These are phyloP conservation scores for Subanguina moxae DNA, from an alignment of 1,140 invertebrate genomes.

Conservation along the genomic window DNA sequence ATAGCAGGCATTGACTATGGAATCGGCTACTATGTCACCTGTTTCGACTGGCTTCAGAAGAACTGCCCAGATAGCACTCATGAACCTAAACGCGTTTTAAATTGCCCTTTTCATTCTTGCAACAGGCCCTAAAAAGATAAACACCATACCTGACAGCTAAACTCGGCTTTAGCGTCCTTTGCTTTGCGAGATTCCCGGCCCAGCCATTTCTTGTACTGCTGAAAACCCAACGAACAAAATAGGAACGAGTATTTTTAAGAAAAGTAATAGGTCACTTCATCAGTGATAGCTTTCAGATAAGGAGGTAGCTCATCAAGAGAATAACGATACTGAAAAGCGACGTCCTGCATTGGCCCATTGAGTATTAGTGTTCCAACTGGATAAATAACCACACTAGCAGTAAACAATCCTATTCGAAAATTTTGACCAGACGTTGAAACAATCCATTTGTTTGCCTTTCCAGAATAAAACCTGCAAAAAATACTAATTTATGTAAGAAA, in stretches of 20 bases:
- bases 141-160: constrained; percentile 6
- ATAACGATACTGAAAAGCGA: constrained; percentile 13
- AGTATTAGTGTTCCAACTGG: constrained; percentile 11
- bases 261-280: not conserved
- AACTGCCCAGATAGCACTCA: no score
- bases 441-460: constrained; percentile 17
- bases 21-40: no score
- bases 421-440: not conserved
- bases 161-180: constrained; percentile 8
- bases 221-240: not conserved
- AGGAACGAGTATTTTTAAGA: not conserved
- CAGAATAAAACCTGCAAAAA: not conserved
- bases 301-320: constrained; percentile 11
- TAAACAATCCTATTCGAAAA: constrained; percentile 11
- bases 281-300: not conserved
- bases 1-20: no score
- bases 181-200: not conserved
- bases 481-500: no score
- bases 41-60: no score
- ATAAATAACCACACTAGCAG: constrained; percentile 5
- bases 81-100: no score
- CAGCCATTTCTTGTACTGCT: constrained; percentile 15
- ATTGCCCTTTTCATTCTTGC: no score
- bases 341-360: constrained; percentile 15
- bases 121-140: not conserved